phyloP scores from a whole-genome alignment of 2,888 invertebrate genomes.

The Protodeltote pygarga region DNA sequence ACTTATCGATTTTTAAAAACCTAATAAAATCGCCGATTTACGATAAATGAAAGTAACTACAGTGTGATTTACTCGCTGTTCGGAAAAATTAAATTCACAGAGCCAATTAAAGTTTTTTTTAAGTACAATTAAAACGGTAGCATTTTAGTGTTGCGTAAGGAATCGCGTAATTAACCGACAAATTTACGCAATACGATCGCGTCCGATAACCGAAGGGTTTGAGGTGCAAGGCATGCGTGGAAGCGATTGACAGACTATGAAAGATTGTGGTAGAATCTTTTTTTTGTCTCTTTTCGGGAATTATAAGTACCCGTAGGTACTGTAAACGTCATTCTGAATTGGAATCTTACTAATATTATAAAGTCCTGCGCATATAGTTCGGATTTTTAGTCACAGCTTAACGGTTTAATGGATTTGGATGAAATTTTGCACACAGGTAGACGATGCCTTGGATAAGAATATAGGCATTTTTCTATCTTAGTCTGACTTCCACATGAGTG shows the following conservation, averaged over 20 bases:
- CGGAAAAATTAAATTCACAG: constrained; percentile 48
- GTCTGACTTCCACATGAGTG: too few species aligned
- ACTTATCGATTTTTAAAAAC: constrained; percentile 47
- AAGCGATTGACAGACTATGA: constrained; percentile 5
- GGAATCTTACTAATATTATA: too few species aligned
- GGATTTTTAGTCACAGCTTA: too few species aligned
- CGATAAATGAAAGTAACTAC: constrained; percentile 62
- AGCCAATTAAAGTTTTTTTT: constrained; percentile 67
- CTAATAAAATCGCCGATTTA: constrained; percentile 66
- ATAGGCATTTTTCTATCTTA: too few species aligned
- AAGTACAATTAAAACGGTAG: constrained; percentile 76
- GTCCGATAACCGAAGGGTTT: constrained; percentile 57
- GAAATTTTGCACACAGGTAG: too few species aligned
- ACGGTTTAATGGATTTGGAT: too few species aligned
- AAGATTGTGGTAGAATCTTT: background rate
- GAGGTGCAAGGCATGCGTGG: constrained; percentile 6
- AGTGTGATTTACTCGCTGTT: constrained; percentile 64
- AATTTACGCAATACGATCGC: constrained; percentile 77
- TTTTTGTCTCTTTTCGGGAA: background rate
- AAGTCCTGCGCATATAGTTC: too few species aligned
- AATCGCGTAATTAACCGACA: constrained; percentile 68
- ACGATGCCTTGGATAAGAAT: too few species aligned
- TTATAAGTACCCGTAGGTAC: too few species aligned
- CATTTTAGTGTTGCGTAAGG: constrained; percentile 68
- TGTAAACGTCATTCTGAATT: too few species aligned